Percentiles rank a stretch among this genome's conserved stretches.
Evolutionary conservation across 2,113 vertebrate species (phyloP).

Genomic region (Morone chrysops): DNA sequence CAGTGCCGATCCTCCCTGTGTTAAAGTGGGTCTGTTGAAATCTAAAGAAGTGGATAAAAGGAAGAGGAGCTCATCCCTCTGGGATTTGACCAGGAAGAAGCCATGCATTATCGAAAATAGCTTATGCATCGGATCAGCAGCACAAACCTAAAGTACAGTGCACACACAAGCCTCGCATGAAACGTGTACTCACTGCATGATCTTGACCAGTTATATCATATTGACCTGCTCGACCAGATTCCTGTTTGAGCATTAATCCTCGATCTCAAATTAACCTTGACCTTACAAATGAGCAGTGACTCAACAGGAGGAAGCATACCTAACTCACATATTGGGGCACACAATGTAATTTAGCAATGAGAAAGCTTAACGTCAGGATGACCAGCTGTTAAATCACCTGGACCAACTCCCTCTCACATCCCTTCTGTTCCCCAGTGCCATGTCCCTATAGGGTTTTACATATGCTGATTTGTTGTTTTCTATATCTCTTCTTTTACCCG

Average conservation of each 20-base stretch:
- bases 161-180: background rate
- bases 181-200: background rate
- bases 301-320: background rate
- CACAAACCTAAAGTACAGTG: background rate
- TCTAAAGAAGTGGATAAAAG: slow-evolving; percentile 61
- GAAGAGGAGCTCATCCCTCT: slow-evolving; percentile 56
- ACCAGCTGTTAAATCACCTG: slow-evolving; percentile 21
- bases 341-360: slow-evolving; percentile 3
- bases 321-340: background rate
- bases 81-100: slow-evolving; percentile 64
- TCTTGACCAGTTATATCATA: background rate
- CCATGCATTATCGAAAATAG: slow-evolving; percentile 71
- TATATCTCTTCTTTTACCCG: background rate
- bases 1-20: slow-evolving; percentile 24
- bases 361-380: background rate
- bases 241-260: background rate
- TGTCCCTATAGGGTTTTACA: background rate
- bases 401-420: background rate
- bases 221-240: background rate
- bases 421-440: background rate
- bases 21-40: slow-evolving; percentile 49
- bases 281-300: background rate
- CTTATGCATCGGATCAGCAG: slow-evolving; percentile 45
- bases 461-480: background rate
- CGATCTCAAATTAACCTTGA: background rate